A percentile compares a stretch with the other conserved stretches of the same genome.
Conservation (phyloP, 2,113 vertebrate genomes). For the Cacatua alba region DNA sequence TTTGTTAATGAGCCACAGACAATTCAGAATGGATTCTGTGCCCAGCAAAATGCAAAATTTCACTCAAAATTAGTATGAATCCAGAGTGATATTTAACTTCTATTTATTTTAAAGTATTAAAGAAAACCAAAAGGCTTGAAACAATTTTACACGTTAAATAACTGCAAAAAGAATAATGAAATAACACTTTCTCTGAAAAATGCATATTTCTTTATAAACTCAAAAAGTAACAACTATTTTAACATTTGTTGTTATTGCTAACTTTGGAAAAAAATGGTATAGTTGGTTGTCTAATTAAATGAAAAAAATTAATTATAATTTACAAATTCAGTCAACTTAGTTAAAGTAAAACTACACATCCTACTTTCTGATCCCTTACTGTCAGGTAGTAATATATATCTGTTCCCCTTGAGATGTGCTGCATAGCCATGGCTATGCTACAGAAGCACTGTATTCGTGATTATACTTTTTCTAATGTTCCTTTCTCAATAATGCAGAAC, state of each 20-base stretch:
- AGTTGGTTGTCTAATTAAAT: background rate
- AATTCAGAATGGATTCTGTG: background rate
- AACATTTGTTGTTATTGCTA: background rate
- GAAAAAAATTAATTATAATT: background rate
- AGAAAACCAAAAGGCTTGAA: background rate
- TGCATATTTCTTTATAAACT: background rate
- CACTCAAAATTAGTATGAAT: background rate
- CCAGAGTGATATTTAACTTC: background rate
- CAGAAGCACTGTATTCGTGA: accelerated
- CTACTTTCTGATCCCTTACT: background rate
- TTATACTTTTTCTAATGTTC: background rate
- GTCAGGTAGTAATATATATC: background rate
- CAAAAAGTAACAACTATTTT: background rate
- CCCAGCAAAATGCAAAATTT: background rate
- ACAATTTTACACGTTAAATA: background rate
- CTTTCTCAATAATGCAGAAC: background rate
- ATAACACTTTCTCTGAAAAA: background rate
- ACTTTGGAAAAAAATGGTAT: background rate
- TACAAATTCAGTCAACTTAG: background rate
- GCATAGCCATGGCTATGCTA: background rate
- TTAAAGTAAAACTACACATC: background rate
- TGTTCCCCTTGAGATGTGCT: background rate
- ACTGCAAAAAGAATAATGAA: background rate
- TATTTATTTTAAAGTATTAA: background rate
- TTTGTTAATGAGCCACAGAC: background rate